These are phyloP conservation scores for Rhinoptilus africanus DNA, from an alignment of 2,113 vertebrate genomes.

Conservation along the genomic window DNA sequence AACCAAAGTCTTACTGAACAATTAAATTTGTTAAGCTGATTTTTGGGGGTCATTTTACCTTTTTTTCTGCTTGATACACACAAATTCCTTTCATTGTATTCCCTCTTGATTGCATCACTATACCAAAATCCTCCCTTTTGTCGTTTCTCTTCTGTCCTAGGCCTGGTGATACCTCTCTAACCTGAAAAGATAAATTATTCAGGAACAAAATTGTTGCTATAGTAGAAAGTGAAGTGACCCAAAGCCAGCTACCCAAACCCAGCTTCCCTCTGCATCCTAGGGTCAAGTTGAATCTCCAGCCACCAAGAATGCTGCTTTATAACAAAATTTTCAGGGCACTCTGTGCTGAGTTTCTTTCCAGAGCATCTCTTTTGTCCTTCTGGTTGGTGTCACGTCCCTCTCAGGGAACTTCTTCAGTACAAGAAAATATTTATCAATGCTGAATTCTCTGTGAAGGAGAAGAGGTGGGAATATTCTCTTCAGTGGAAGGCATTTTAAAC, in stretches of 20 bases:
- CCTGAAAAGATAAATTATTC: background rate
- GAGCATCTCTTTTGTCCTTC: background rate
- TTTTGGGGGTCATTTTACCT: background rate
- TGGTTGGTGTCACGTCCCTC: background rate
- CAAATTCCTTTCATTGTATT: background rate
- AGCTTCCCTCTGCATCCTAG: background rate
- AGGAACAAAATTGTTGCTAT: background rate
- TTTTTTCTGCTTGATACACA: background rate
- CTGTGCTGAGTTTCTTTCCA: background rate
- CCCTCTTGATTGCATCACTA: background rate
- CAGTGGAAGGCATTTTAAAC: constrained; percentile 50
- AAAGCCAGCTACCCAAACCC: background rate
- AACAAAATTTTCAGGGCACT: background rate
- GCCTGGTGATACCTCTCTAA: background rate
- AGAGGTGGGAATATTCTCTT: background rate
- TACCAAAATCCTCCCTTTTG: background rate
- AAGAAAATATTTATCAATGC: constrained; percentile 8
- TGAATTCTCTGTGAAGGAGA: constrained; percentile 15
- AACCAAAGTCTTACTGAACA: background rate
- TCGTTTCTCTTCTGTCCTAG: background rate
- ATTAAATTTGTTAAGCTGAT: background rate
- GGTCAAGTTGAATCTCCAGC: background rate
- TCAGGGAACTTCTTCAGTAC: background rate
- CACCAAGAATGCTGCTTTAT: background rate
- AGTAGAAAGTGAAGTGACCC: background rate